A percentile compares a stretch with the other conserved stretches of the same genome.
Conservation (phyloP, 2,113 vertebrate species). For the Scalopus aquaticus region DNA sequence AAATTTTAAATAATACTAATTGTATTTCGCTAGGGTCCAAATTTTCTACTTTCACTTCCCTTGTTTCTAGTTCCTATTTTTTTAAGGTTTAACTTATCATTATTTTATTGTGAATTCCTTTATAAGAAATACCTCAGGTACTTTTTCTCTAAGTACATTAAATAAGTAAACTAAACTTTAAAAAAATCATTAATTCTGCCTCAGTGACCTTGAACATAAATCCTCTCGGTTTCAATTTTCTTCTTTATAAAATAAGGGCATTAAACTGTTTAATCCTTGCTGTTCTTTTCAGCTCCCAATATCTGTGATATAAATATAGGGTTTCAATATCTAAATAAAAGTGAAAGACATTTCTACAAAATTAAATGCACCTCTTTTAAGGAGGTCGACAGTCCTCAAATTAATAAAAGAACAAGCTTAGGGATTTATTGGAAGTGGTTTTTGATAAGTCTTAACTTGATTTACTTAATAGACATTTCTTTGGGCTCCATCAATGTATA, state of each 20-base stretch:
- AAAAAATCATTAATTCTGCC: not conserved
- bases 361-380: slow-evolving; percentile 10
- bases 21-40: not conserved
- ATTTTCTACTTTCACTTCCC: not conserved
- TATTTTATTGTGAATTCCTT: not conserved
- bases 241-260: slow-evolving; percentile 24
- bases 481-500: not conserved
- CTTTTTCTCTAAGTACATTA: slow-evolving; percentile 25
- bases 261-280: slow-evolving; percentile 11
- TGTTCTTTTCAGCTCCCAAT: slow-evolving; percentile 5
- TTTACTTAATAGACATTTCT: slow-evolving; percentile 26
- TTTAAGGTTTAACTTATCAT: not conserved
- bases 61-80: not conserved
- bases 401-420: not conserved
- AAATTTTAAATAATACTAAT: not conserved
- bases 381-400: not conserved
- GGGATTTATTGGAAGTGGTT: not conserved
- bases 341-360: not conserved
- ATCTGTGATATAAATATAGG: not conserved
- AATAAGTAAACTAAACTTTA: not conserved
- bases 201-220: not conserved
- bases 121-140: not conserved
- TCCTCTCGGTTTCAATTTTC: not conserved
- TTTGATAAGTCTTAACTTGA: not conserved
- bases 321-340: slow-evolving; percentile 44